These are phyloP conservation scores for Chamaea fasciata DNA, from an alignment of 2,113 vertebrate genomes.

Conservation along the genomic window DNA sequence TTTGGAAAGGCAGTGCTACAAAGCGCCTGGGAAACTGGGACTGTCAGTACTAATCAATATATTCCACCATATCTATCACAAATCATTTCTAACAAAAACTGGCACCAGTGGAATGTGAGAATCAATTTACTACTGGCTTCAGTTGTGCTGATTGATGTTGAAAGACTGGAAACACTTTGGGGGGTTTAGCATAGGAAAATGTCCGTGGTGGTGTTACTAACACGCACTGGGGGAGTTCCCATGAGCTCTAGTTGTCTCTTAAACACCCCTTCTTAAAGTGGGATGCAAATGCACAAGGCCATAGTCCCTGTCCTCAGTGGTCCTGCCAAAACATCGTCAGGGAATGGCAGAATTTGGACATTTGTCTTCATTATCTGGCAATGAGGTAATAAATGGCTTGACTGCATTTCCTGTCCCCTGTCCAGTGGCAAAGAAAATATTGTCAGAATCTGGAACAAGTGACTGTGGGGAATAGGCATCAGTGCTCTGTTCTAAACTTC, in stretches of 20 bases:
- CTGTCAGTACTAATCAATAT: slow-evolving; percentile 66
- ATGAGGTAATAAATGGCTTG: not conserved
- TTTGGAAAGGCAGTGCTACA: slow-evolving; percentile 12
- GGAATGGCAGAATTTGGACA: not conserved
- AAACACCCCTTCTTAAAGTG: not conserved
- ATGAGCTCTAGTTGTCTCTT: not conserved
- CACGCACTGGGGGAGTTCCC: not conserved
- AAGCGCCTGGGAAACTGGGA: slow-evolving; percentile 50
- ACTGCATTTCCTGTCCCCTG: not conserved
- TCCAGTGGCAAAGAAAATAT: not conserved
- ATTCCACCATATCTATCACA: slow-evolving; percentile 55
- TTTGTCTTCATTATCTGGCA: slow-evolving; percentile 18
- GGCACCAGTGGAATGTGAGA: slow-evolving; percentile 32
- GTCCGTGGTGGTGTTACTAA: not conserved
- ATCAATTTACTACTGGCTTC: slow-evolving; percentile 44
- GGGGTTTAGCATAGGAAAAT: not conserved
- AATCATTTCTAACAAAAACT: slow-evolving; percentile 51
- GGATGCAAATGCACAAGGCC: not conserved
- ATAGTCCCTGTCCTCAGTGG: not conserved
- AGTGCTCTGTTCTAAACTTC: not conserved
- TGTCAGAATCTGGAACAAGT: not conserved
- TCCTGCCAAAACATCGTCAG: not conserved
- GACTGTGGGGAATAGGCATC: not conserved
- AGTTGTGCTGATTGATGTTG: slow-evolving; percentile 32
- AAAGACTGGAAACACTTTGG: slow-evolving; percentile 41